Evolutionary conservation across 2,797 vertebrate genomes (phyloP).

Genomic region (Chrysolophus pictus): DNA sequence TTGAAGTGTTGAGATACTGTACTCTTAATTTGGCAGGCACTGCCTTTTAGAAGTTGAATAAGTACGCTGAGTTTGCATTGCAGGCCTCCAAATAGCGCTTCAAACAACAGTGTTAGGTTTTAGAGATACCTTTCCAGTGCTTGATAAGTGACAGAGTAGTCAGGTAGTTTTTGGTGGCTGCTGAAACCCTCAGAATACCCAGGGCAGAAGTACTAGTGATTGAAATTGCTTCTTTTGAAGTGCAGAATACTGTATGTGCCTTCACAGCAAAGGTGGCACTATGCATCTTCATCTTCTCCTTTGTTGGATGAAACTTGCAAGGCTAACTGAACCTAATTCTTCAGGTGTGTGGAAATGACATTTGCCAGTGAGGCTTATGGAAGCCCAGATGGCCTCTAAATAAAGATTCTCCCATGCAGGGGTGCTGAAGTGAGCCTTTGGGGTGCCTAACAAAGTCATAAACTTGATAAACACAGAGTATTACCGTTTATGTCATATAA

Average conservation of each 20-base stretch:
- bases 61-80: neutral
- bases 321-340: no score
- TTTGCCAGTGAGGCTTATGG: neutral
- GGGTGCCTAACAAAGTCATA: neutral
- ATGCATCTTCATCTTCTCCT: neutral
- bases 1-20: neutral
- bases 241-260: accelerated
- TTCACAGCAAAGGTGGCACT: neutral
- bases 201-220: neutral
- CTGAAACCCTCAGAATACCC: conserved; percentile 24
- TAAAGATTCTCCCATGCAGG: neutral
- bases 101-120: neutral
- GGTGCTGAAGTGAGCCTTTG: neutral
- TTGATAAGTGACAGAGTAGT: neutral
- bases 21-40: neutral
- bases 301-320: neutral
- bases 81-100: conserved; percentile 13
- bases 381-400: neutral
- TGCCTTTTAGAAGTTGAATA: neutral
- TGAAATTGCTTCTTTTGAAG: neutral
- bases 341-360: accelerated
- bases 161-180: neutral
- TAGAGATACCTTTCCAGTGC: neutral
- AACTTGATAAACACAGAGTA: neutral
- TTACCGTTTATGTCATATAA: neutral